These are phyloP conservation scores for Microvelia longipes DNA, from an alignment of 1,140 invertebrate genomes.

Conservation along the genomic window DNA sequence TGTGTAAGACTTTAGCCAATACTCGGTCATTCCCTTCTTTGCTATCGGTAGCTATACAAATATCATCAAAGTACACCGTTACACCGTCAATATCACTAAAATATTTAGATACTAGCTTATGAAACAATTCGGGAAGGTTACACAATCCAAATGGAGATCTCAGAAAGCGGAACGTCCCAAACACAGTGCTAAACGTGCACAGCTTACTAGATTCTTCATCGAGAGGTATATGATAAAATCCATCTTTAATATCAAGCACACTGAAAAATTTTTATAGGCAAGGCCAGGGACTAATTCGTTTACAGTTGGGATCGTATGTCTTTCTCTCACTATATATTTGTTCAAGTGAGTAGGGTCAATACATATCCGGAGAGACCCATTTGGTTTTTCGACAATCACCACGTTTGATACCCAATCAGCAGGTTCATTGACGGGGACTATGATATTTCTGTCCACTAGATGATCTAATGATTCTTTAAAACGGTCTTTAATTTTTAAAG, in stretches of 20 bases:
- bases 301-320: constrained; percentile 3
- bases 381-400: constrained; percentile 28
- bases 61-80: constrained; percentile 27
- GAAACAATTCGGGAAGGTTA: constrained; percentile 14
- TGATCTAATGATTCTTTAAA: constrained; percentile 23
- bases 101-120: constrained; percentile 15
- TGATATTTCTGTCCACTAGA: constrained; percentile 19
- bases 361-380: constrained; percentile 28
- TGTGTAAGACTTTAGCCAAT: constrained; percentile 23
- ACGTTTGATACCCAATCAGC: constrained; percentile 30
- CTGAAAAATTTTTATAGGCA: constrained; percentile 7
- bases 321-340: constrained; percentile 13
- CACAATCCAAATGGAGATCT: constrained; percentile 16
- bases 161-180: constrained; percentile 7
- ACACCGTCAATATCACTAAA: constrained; percentile 6
- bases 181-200: constrained; percentile 5
- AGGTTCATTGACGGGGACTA: constrained; percentile 24
- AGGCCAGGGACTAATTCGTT: constrained; percentile 5
- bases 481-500: constrained; percentile 19
- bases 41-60: constrained; percentile 21
- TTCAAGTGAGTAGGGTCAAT: constrained; percentile 29
- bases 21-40: constrained; percentile 17
- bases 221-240: constrained; percentile 1
- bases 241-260: constrained; percentile 6
- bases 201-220: constrained; percentile 6